These are phyloP conservation scores for Gryllus bimaculatus DNA, from an alignment of 1,140 invertebrate species.

Conservation along the genomic window DNA sequence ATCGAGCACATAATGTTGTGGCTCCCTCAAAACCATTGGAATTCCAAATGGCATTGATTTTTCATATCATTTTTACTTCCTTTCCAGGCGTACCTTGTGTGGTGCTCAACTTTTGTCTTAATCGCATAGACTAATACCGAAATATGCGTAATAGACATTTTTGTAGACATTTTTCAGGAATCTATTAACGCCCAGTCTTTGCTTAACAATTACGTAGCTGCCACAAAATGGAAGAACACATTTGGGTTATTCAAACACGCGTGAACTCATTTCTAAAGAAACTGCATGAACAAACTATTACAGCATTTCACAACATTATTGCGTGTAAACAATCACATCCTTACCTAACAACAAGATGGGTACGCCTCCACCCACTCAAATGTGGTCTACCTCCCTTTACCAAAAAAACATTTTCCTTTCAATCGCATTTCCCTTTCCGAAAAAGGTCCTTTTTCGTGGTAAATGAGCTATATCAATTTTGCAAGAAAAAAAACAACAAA, in stretches of 20 bases:
- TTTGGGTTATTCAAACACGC: slow-evolving; percentile 10
- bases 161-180: slow-evolving; percentile 4
- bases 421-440: background rate
- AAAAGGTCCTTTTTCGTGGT: background rate
- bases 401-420: background rate
- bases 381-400: background rate
- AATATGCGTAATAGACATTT: slow-evolving; percentile 1
- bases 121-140: background rate
- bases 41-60: background rate
- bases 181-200: background rate
- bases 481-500: too few species aligned
- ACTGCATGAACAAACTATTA: background rate
- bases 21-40: background rate
- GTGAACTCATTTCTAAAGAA: background rate
- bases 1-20: background rate
- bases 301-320: background rate
- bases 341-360: background rate
- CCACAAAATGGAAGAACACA: background rate
- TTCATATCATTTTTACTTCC: background rate
- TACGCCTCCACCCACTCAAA: too few species aligned
- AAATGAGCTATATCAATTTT: too few species aligned
- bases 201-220: background rate
- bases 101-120: background rate
- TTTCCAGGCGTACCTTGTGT: slow-evolving; percentile 8
- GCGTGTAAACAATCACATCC: background rate